Evolutionary conservation across 2,888 invertebrate genomes (phyloP), one percentile per base, ranked within the genome.

Genomic region (Ditylenchus weischeri): DNA sequence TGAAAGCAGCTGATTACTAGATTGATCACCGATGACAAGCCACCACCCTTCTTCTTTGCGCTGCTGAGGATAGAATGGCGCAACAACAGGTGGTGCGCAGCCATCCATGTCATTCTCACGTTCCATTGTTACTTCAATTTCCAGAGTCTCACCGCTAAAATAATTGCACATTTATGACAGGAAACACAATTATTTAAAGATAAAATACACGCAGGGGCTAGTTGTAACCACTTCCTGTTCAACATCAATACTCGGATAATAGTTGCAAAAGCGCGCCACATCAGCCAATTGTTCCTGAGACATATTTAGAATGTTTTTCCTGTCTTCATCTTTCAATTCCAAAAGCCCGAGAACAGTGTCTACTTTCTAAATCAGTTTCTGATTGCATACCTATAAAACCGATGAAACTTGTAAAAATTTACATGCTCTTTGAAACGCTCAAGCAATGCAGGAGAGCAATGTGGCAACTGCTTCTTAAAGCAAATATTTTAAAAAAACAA

Each of bases 231-330:
- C 90, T 85, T 95, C 92, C 78, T 93, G 94, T 0, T 89, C 90
- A 83, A 96, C 88, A 83, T 98, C 96, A 72, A 98, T 96, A 84
- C 96, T 95, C 0, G 98, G 98, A 84, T 99, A 99, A 66, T 95
- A 88, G 86, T 98, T 98, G 84, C 96, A 99, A 88, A 98, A 99
- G 50, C 92, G 88, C 0, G 96, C 98, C 0, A 99, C 96, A 84
- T 98, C 98, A 0, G 92, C 92, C 91, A 96, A 93, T 86, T 98
- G 91, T 0, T 87, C 83, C 69, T 93, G 90, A 0, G 88, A 88
- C 79, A 88, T 80, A 71, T 85, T 83, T 65, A 99, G 86, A 78
- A 88, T 76, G 36, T 88, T 89, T 67, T 91, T 88, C 54, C 94
- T 90, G 23, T 78, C 78, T 6, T 84, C 84, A 64, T 90, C 90